Evolutionary conservation across 2,888 invertebrate genomes (phyloP).

Genomic region (Pyrrhopygopsis socrates): DNA sequence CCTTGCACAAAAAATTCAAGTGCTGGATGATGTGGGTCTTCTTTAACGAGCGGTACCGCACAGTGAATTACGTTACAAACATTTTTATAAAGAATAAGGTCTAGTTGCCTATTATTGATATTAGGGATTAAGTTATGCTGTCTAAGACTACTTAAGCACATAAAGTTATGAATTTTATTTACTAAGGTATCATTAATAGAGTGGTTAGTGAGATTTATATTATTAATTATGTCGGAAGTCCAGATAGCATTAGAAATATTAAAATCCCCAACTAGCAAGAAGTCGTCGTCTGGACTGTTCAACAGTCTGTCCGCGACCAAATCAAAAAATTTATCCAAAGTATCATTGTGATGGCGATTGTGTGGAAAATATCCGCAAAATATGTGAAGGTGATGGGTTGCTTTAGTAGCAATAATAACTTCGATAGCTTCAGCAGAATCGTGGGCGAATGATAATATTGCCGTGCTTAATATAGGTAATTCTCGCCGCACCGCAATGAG

Average conservation of each 20-base stretch:
- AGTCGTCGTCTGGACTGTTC: conserved; percentile 8
- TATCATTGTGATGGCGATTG: neutral
- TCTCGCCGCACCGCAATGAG: conserved; percentile 14
- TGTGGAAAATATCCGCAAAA: conserved; percentile 23
- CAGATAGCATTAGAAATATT: conserved; percentile 3
- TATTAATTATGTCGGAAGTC: neutral
- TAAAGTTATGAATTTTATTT: neutral
- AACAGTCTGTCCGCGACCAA: neutral
- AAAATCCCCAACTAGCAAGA: conserved; percentile 10
- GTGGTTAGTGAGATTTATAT: neutral
- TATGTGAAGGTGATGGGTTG: neutral
- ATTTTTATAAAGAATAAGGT: neutral
- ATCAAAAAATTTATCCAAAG: conserved; percentile 18
- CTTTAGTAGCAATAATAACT: neutral
- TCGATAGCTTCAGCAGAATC: neutral
- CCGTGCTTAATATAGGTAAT: neutral
- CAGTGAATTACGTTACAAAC: neutral
- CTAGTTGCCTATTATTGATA: neutral
- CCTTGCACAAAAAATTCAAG: neutral
- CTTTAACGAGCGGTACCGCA: neutral
- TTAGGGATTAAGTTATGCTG: conserved; percentile 10
- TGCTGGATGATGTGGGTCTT: conserved; percentile 11
- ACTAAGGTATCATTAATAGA: neutral
- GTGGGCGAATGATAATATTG: neutral
- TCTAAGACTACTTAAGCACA: neutral